Evolutionary conservation across 2,888 invertebrate genomes (phyloP), one percentile per base, ranked within the genome.

Genomic region (Aporophyla nigra): DNA sequence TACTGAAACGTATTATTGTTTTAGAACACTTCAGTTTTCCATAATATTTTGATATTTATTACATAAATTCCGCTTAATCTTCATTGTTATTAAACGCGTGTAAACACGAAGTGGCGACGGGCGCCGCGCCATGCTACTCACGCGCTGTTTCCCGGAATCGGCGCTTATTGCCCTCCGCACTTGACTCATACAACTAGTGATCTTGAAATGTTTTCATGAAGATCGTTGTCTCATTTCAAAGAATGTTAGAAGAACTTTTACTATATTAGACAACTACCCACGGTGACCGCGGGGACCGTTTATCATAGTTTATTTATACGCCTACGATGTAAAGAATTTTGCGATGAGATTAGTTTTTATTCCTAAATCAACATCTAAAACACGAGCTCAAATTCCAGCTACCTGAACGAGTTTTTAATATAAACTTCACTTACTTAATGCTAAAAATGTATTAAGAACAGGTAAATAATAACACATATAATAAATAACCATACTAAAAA

Each of bases 171-270:
- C 63, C n/a, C 67, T n/a, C 43, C 74, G 75, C 76, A 72, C 81
- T 88, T 87, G 87, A 87, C 82, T 87, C 87, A 85, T 83, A 63
- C 78, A 63, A 62, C 71, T 74, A 76, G 59, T 84, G 85, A 77
- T 81, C 87, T 87, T 87, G 87, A 88, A 88, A 83, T 78, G 24
- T 81, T 83, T 88, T 85, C 80, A 76, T 61, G 66, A 76, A 74
- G 75, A 69, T 74, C 46, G 74, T 61, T 77, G 77, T 80, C 82
- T 51, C 74, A 69, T 74, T 62, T 59, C 61, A 65, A 68, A 62
- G 61, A 76, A 74, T 71, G 27, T 84, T 49, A 4, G 14, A 71
- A 74, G 27, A 56, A 58, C 24, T 58, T 7, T 76, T 49, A 21
- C 72, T 70, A 59, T 85, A 65, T 77, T 67, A 72, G 66, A 27